Base-by-base conservation (phyloP, 1,140 invertebrate genomes). In the Melitaea cinxia region DNA sequence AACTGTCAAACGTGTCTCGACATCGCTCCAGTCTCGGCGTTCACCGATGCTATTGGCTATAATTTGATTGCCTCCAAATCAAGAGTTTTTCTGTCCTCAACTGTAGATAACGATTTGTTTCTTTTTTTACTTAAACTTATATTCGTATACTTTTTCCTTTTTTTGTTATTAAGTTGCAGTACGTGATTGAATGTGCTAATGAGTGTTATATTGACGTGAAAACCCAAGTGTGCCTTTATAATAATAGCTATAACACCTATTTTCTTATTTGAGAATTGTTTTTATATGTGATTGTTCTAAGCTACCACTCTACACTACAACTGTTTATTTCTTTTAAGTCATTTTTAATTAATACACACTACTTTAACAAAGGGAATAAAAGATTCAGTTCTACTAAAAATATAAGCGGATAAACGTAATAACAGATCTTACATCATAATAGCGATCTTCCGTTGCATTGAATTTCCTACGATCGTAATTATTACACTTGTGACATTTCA, bases 1-100 rank as follows among this genome's bases (percentile, higher is more conserved):
- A 23, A 23, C 7, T 47, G 17, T 47, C 17, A 47, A 47, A 47
- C 10, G 19, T 4, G 6, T 19, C 30, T 39, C 39, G 42, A 12
- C 42, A 17, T 47, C 19, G 42, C 9, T 47, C 7, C 5, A 23
- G 42, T 19, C 7, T 47, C 10, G 42, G 42, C 42, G 42, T 47
- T 47, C 42, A 47, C 42, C 12, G 42, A 47, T 47, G 17, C 42
- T 23, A 47, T 47, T 47, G 42, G 42, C 17, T 4, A 47, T 21
- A 47, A 47, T 47, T 21, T 47, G 21, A 47, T 47, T 47, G 42
- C 42, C 42, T 21, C 42, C 21, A 5, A 47, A 47, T 47, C 12
- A 47, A 23, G 42, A 47, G 37, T 42, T 42, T 42, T 42, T 42
- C 7, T 45, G 15, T 45, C 10, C 7, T 10, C 23, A 7, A 24